Evolutionary conservation across 2,113 vertebrate species (phyloP).

Genomic region (Ochotona curzoniae): DNA sequence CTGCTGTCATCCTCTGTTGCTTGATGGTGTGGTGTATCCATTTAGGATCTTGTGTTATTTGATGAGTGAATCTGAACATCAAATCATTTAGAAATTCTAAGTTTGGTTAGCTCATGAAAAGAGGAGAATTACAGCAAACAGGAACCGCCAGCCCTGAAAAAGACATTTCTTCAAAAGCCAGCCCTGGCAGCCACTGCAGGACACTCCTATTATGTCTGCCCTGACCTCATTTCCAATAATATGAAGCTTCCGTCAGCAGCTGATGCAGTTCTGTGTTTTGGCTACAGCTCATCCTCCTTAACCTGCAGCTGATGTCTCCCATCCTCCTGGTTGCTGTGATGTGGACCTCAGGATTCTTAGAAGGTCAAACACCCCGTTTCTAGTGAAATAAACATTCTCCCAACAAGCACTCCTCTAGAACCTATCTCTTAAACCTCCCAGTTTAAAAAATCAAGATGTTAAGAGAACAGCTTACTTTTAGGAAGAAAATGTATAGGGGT

Average conservation of each 20-base stretch:
- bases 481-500: no score
- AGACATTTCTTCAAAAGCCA: not conserved
- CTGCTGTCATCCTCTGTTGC: not conserved
- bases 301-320: not conserved
- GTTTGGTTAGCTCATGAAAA: not conserved
- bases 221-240: not conserved
- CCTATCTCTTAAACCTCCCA: not conserved
- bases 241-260: not conserved
- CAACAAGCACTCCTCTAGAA: not conserved
- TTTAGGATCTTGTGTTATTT: not conserved
- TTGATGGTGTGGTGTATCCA: not conserved
- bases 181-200: not conserved
- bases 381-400: not conserved
- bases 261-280: not conserved
- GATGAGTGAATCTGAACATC: not conserved
- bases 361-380: not conserved
- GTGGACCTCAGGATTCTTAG: not conserved
- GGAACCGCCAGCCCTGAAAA: not conserved
- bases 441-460: not conserved
- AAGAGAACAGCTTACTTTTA: not conserved
- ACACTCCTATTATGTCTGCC: no score
- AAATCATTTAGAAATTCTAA: not conserved
- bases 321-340: not conserved
- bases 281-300: not conserved
- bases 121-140: not conserved